phyloP scores from a whole-genome alignment of 2,888 invertebrate genomes.

The Lasioglossum oenotherae region DNA sequence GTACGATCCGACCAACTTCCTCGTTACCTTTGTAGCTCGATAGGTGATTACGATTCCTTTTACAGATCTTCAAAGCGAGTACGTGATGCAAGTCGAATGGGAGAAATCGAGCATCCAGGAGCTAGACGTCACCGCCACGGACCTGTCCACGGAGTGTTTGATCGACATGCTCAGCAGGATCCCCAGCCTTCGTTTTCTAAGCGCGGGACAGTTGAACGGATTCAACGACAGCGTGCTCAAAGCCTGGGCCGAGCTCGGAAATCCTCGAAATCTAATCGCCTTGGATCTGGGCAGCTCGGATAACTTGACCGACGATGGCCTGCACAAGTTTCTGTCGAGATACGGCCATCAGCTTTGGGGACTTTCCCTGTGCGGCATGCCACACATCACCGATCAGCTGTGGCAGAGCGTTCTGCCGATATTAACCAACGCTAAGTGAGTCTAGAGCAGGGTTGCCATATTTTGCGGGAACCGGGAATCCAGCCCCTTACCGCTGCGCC shows the following conservation, averaged over 20 bases:
- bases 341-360: conserved; percentile 96
- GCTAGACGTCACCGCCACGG: conserved; percentile 98
- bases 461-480: no score
- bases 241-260: conserved; percentile 95
- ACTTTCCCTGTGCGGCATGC: conserved; percentile 96
- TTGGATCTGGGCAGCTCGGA: conserved; percentile 98
- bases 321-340: conserved; percentile 95
- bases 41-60: not conserved
- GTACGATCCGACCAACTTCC: conserved; percentile 85
- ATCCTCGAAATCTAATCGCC: conserved; percentile 90
- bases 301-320: conserved; percentile 96
- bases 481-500: no score
- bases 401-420: conserved; percentile 98
- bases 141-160: conserved; percentile 96
- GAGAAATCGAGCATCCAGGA: conserved; percentile 97
- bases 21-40: not conserved
- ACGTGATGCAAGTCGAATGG: conserved; percentile 99
- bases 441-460: no score
- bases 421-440: conserved; percentile 95
- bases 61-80: conserved; percentile 94
- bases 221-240: conserved; percentile 98
- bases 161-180: conserved; percentile 96
- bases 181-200: conserved; percentile 94
- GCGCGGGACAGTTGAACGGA: conserved; percentile 98
- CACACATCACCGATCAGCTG: conserved; percentile 98